These are phyloP conservation scores for Platycercus adscitus DNA, from an alignment of 2,113 vertebrate genomes.

Conservation along the genomic window DNA sequence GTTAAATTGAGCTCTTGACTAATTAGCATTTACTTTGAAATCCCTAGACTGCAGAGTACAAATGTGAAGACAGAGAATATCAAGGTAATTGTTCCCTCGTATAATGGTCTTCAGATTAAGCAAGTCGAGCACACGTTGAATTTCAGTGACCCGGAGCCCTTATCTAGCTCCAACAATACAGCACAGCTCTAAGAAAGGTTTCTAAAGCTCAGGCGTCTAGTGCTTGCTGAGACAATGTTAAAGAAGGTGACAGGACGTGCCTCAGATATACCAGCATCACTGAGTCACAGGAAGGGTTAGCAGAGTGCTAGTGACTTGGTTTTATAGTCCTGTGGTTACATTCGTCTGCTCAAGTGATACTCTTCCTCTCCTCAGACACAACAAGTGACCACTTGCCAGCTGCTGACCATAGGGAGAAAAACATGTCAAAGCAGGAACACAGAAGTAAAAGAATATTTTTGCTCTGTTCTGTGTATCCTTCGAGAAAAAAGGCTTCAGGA, in stretches of 20 bases:
- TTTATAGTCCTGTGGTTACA: not conserved
- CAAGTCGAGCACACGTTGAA: not conserved
- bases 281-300: not conserved
- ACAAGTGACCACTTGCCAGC: not conserved
- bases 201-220: not conserved
- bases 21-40: constrained; percentile 20
- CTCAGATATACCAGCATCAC: not conserved
- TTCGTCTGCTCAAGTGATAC: not conserved
- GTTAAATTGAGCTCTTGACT: not conserved
- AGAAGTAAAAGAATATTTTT: not conserved
- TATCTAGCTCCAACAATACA: not conserved
- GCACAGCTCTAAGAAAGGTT: not conserved
- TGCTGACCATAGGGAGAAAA: not conserved
- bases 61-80: not conserved
- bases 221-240: not conserved
- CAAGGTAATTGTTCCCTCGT: constrained; percentile 22
- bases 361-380: not conserved
- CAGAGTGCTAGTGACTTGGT: not conserved
- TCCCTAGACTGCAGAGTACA: not conserved
- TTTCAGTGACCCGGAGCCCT: constrained; percentile 25
- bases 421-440: not conserved
- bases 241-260: not conserved
- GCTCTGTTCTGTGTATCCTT: not conserved
- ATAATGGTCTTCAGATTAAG: not conserved
- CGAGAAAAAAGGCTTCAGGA: not conserved